Conservation (phyloP, 1,140 invertebrate genomes). For the Conus betulinus region DNA sequence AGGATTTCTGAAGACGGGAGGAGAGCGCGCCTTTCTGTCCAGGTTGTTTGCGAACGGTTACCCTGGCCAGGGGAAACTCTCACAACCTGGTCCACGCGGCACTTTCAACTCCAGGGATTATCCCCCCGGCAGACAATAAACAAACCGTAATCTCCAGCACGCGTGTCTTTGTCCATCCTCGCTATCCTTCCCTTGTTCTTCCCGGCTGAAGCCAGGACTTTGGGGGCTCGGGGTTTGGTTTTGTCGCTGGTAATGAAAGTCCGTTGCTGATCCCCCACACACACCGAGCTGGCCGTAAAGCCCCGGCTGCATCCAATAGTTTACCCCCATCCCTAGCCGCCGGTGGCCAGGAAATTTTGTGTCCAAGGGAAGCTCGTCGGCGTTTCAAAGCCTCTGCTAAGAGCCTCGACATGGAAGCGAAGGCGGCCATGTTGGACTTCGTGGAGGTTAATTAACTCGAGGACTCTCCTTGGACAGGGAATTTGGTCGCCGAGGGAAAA, state of each 20-base stretch:
- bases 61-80: too few relatives aligned
- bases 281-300: neutral
- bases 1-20: too few relatives aligned
- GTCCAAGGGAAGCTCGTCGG: neutral
- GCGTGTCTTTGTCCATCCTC: neutral
- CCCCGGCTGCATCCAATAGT: neutral
- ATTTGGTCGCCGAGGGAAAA: neutral
- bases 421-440: neutral
- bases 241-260: constrained; percentile 5
- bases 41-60: neutral
- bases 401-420: neutral
- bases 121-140: neutral
- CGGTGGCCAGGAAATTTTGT: neutral
- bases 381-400: neutral
- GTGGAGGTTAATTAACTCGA: constrained; percentile 19
- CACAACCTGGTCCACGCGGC: neutral
- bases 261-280: neutral
- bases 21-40: too few relatives aligned
- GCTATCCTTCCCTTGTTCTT: neutral
- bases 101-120: neutral
- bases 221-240: neutral
- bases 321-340: neutral
- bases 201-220: neutral
- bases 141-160: neutral
- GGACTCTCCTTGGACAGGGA: neutral